Evolutionary conservation across 2,113 vertebrate genomes (phyloP).

Genomic region (Caracal caracal): DNA sequence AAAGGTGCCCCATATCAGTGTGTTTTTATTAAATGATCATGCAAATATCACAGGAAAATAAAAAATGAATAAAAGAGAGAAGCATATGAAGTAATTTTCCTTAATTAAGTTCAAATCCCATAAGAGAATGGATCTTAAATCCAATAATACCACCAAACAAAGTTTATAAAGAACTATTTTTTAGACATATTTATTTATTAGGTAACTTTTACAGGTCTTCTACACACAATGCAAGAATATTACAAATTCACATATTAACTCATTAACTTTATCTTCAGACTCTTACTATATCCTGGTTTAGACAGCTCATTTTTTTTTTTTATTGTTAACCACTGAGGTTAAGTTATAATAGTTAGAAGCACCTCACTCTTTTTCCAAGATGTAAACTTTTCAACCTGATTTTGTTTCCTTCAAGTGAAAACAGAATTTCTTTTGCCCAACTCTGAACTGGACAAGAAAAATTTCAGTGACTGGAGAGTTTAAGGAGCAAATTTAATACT

Average conservation of each 20-base stretch:
- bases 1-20: background rate
- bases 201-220: background rate
- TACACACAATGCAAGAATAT: background rate
- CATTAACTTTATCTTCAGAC: background rate
- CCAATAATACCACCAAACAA: background rate
- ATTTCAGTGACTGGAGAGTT: background rate
- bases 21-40: background rate
- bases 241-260: background rate
- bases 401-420: background rate
- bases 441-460: background rate
- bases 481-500: background rate
- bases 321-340: background rate
- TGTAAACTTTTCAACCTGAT: background rate
- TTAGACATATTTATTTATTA: background rate
- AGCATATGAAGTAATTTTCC: background rate
- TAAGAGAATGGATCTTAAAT: background rate
- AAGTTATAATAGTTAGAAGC: background rate
- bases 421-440: background rate
- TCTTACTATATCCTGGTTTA: background rate
- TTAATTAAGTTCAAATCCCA: slow-evolving; percentile 17
- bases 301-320: background rate
- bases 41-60: background rate
- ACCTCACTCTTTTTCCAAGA: background rate
- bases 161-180: background rate
- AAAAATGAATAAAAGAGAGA: background rate